Base-by-base conservation (phyloP, 30 jellyfish, hydroid and myxozoan species). In the Cassiopea xamachana region DNA sequence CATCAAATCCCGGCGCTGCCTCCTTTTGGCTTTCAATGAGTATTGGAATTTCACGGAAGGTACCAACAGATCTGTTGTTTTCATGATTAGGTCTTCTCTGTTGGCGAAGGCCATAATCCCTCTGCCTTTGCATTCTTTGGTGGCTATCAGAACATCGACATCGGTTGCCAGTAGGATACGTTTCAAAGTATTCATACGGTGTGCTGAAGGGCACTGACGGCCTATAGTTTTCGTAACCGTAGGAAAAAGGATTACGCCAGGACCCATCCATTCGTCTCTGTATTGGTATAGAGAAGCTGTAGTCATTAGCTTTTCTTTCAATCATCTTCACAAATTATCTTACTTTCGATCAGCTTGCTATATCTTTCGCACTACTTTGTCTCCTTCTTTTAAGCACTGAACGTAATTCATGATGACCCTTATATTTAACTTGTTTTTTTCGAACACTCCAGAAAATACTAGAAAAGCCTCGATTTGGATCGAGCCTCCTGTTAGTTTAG, bases 361-460 rank as follows among this genome's bases (percentile, higher is more conserved):
- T 55, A 6, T 55, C 64, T 55, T 3, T 55, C 64, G 10, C 64
- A 3, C 64, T 27, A 27, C 39, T 27, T 27, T 27, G 39, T 27
- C 64, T 55, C 64, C 64, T 55, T 55, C 64, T 55, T 3, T 10
- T 55, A 55, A 55, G 64, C 12, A 55, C 64, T 55, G 10, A 3
- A 55, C 64, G 0, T 55, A 3, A 6, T 55, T 10, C 64, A 55
- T 55, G 12, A 10, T 55, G 64, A 55, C 0, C 64, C 64, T 0
- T 55, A 0, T 3, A 3, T 55, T 55, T 55, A 55, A 3, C 0
- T 3, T 6, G 64, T 55, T 10, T 55, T 55, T 3, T 6, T 8
- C 55, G 94, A 76, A 77, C 47, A 17, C 17, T 62, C 94, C 14
- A 73, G 94, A 87, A 87, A 48, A 48, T 87, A 3, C 88, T 76